Evolutionary conservation across 2,113 vertebrate genomes (phyloP).

Genomic region (Phyllopteryx taeniolatus): DNA sequence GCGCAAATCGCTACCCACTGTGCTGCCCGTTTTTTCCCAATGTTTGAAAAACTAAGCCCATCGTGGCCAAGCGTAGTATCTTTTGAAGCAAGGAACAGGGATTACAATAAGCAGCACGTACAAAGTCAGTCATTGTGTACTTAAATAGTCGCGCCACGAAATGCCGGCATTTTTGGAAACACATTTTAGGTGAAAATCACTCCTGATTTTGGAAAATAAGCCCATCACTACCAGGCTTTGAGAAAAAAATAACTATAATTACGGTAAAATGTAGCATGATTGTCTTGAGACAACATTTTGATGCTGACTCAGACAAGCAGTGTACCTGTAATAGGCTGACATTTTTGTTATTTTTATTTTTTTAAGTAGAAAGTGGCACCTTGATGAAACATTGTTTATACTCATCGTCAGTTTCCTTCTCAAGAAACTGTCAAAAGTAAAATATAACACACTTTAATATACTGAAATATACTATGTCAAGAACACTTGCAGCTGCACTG

Average conservation of each 20-base stretch:
- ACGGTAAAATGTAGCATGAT: not conserved
- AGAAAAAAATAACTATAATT: not conserved
- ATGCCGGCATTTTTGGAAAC: not conserved
- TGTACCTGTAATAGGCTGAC: not conserved
- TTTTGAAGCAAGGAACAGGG: not conserved
- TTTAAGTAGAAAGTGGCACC: not conserved
- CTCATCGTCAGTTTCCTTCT: not conserved
- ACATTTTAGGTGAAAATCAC: not conserved
- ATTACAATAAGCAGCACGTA: not conserved
- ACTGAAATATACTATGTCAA: not conserved
- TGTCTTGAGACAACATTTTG: not conserved
- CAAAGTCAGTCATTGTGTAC: not conserved
- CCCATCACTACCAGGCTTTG: not conserved
- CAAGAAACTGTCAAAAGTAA: not conserved
- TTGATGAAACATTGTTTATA: not conserved
- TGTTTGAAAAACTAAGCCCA: not conserved
- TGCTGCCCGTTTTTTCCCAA: not conserved
- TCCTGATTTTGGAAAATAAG: not conserved
- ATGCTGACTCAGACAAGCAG: not conserved
- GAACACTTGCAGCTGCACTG: not conserved
- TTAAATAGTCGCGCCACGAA: not conserved
- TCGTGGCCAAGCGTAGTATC: not conserved
- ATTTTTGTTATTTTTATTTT: not conserved
- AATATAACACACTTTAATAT: not conserved
- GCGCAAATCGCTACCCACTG: not conserved